Conservation (phyloP, 2,888 invertebrate species). For the Gari tellinella region DNA sequence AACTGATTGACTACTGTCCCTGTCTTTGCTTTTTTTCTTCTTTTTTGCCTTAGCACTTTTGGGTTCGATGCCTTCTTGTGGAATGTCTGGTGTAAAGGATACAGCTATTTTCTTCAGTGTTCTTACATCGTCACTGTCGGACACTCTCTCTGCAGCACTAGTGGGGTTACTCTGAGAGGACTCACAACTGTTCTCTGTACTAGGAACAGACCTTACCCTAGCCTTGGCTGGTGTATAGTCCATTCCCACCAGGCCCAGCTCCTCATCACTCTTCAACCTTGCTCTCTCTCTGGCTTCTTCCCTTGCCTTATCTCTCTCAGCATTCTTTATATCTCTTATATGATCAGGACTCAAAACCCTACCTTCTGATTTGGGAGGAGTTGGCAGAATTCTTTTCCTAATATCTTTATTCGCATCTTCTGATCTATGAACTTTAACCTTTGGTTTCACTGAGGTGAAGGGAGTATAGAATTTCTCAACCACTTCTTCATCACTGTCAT, state of each 20-base stretch:
- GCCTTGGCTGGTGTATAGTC: conserved; percentile 43
- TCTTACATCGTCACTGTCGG: conserved; percentile 70
- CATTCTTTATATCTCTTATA: conserved; percentile 70
- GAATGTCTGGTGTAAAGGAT: conserved; percentile 57
- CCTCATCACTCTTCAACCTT: conserved; percentile 90
- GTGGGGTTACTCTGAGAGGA: conserved; percentile 47
- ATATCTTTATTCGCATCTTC: conserved; percentile 51
- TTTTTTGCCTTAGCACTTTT: conserved; percentile 61
- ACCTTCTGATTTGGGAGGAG: conserved; percentile 57
- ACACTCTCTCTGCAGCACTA: conserved; percentile 63
- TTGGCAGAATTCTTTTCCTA: conserved; percentile 72
- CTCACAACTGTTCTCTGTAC: conserved; percentile 18
- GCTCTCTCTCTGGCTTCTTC: conserved; percentile 88
- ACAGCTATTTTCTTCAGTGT: conserved; percentile 31
- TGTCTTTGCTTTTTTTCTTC: conserved; percentile 54
- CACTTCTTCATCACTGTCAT: conserved; percentile 73
- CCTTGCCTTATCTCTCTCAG: conserved; percentile 75
- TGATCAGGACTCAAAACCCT: conserved; percentile 84
- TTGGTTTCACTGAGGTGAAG: conserved; percentile 70
- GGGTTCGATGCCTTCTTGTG: conserved; percentile 47
- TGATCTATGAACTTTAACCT: conserved; percentile 48
- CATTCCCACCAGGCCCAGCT: conserved; percentile 86
- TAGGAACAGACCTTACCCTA: conserved; percentile 14
- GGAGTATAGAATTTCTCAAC: conserved; percentile 80
- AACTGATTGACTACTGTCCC: conserved; percentile 48